Evolutionary conservation across 2,113 vertebrate genomes (phyloP).

Genomic region (Brienomyrus longianalis): DNA sequence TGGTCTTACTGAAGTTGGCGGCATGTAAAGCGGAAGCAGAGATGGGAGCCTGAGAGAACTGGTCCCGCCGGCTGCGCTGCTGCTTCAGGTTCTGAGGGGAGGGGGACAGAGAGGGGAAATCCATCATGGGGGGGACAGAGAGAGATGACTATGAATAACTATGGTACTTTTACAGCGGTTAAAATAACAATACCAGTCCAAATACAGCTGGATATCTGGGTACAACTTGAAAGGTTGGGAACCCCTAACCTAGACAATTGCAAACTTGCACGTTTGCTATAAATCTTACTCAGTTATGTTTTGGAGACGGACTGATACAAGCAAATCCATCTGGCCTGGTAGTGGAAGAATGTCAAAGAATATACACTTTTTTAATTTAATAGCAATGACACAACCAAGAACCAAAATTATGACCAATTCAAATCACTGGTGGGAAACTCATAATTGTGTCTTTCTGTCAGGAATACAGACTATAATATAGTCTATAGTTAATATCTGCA

Average conservation of each 20-base stretch:
- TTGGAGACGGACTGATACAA: neutral
- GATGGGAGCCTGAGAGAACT: constrained; percentile 74
- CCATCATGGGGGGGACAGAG: neutral
- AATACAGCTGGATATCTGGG: neutral
- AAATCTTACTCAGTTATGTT: neutral
- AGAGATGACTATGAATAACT: neutral
- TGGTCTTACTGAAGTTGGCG: constrained; percentile 74
- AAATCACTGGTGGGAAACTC: neutral
- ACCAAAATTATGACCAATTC: neutral
- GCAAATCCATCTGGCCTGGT: neutral
- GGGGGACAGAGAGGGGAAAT: neutral
- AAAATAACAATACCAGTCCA: neutral
- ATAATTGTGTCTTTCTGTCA: neutral
- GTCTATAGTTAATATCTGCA: neutral
- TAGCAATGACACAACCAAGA: neutral
- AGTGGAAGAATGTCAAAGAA: neutral
- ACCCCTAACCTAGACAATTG: neutral
- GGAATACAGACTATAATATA: neutral
- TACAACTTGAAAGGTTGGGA: neutral
- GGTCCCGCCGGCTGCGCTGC: constrained; percentile 81
- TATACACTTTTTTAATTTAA: neutral
- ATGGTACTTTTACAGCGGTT: neutral
- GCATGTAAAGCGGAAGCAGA: constrained; percentile 67
- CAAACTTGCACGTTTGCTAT: neutral
- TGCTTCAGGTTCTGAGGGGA: constrained; percentile 78